These are phyloP conservation scores for Stegodyphus mimosarum DNA, from an alignment of 1,140 invertebrate species.

Conservation along the genomic window DNA sequence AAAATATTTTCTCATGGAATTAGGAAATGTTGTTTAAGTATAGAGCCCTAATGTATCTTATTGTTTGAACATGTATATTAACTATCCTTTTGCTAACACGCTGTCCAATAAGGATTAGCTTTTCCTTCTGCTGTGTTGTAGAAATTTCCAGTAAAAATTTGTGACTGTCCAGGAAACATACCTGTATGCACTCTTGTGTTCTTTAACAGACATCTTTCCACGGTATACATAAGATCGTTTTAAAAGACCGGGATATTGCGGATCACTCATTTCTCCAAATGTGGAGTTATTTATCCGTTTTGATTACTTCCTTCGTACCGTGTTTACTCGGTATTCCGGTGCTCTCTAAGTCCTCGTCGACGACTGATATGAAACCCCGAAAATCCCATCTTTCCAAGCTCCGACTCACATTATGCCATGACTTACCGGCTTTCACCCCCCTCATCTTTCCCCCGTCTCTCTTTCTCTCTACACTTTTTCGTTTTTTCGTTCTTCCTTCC, in stretches of 20 bases:
- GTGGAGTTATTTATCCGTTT: slow-evolving; percentile 39
- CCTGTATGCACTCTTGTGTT: too few relatives aligned
- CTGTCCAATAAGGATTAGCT: too few relatives aligned
- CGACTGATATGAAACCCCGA: slow-evolving; percentile 45
- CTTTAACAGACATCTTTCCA: too few relatives aligned
- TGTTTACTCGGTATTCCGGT: slow-evolving; percentile 28
- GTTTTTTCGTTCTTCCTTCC: slow-evolving; percentile 3
- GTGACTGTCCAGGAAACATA: too few relatives aligned
- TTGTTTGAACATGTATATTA: too few relatives aligned
- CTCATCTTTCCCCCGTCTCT: too few relatives aligned
- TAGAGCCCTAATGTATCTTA: too few relatives aligned
- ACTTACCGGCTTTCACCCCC: slow-evolving; percentile 11
- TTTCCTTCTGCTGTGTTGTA: too few relatives aligned
- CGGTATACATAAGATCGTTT: slow-evolving; percentile 7
- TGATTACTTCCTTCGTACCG: slow-evolving; percentile 41
- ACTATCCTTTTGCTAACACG: too few relatives aligned
- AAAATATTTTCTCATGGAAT: too few relatives aligned
- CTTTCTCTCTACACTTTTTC: neutral
- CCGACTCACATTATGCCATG: slow-evolving; percentile 27
- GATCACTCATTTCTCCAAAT: slow-evolving; percentile 29
- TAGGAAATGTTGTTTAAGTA: too few relatives aligned
- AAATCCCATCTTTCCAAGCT: slow-evolving; percentile 35
- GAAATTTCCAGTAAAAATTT: too few relatives aligned
- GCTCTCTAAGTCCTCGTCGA: neutral
- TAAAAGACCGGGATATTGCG: slow-evolving; percentile 30